phyloP scores from a whole-genome alignment of 92 coral and sea anemone genomes.

The Actinernus sp. region DNA sequence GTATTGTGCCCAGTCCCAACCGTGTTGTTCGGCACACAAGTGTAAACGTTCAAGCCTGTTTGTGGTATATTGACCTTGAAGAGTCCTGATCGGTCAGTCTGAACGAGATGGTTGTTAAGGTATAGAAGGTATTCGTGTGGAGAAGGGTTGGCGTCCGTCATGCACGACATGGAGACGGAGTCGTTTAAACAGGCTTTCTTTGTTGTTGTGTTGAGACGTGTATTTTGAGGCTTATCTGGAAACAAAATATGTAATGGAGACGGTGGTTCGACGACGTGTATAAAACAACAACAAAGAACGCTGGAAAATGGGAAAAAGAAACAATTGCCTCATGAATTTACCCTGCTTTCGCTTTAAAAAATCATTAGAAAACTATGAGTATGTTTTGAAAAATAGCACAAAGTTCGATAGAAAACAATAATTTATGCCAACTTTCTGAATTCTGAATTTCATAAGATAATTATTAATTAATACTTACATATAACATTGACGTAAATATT shows the following conservation, averaged over 20 bases:
- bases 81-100: slow-evolving; percentile 2
- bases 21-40: slow-evolving; percentile 1
- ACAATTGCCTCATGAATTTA: no score
- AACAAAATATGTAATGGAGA: no score
- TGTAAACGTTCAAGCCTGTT: slow-evolving; percentile 15
- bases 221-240: slow-evolving; percentile 22
- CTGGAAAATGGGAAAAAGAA: no score
- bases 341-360: no score
- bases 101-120: slow-evolving; percentile 26
- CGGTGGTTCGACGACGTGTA: no score
- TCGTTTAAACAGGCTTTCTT: slow-evolving; percentile 51
- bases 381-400: no score
- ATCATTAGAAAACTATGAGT: no score
- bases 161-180: slow-evolving; percentile 46
- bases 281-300: no score
- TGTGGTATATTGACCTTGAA: neutral
- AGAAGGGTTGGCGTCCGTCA: slow-evolving; percentile 70
- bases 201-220: neutral
- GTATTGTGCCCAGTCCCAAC: neutral
- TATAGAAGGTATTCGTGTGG: slow-evolving; percentile 61
- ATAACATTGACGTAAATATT: slow-evolving; percentile 24
- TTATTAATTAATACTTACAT: slow-evolving; percentile 23
- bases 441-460: no score
- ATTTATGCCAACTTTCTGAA: slow-evolving; percentile 10
- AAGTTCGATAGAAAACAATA: no score